These are phyloP conservation scores for Octodonta nipae DNA, from an alignment of 2,888 invertebrate genomes.

Conservation along the genomic window DNA sequence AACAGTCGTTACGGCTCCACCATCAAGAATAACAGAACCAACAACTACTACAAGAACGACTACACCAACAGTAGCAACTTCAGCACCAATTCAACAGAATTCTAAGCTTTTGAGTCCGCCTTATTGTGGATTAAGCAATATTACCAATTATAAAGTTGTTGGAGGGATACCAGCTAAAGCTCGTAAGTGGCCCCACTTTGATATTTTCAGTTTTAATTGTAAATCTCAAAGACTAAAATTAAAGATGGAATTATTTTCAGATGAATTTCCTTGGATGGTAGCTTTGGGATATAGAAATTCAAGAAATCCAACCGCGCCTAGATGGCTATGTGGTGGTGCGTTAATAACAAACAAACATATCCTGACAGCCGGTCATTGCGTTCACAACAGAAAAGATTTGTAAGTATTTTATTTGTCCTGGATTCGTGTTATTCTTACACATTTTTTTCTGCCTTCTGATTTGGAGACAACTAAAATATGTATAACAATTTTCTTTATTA, in stretches of 20 bases:
- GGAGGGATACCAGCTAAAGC: conserved; percentile 54
- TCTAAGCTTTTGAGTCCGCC: conserved; percentile 34
- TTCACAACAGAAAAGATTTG: conserved; percentile 45
- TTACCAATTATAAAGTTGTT: conserved; percentile 49
- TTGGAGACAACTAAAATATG: too few relatives aligned
- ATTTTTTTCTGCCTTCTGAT: too few relatives aligned
- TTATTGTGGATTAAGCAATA: conserved; percentile 50
- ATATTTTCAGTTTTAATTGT: not conserved
- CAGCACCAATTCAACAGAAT: too few relatives aligned
- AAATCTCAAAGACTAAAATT: conserved; percentile 2
- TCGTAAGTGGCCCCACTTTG: conserved; percentile 33
- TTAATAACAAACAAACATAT: conserved; percentile 55
- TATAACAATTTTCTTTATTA: too few relatives aligned
- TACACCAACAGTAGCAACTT: too few relatives aligned
- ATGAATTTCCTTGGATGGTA: conserved; percentile 70
- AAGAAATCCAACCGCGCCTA: conserved; percentile 32
- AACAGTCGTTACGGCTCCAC: too few relatives aligned
- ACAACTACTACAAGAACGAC: too few relatives aligned
- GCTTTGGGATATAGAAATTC: conserved; percentile 52
- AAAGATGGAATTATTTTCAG: conserved; percentile 30
- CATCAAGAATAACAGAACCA: too few relatives aligned
- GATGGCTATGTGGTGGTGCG: conserved; percentile 52
- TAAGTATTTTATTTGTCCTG: conserved; percentile 33
- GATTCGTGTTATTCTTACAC: too few relatives aligned
- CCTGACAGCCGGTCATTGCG: conserved; percentile 68